Percentiles rank a stretch among this genome's conserved stretches.
Conservation (phyloP, 1,140 invertebrate species). For the Sipha flava region DNA sequence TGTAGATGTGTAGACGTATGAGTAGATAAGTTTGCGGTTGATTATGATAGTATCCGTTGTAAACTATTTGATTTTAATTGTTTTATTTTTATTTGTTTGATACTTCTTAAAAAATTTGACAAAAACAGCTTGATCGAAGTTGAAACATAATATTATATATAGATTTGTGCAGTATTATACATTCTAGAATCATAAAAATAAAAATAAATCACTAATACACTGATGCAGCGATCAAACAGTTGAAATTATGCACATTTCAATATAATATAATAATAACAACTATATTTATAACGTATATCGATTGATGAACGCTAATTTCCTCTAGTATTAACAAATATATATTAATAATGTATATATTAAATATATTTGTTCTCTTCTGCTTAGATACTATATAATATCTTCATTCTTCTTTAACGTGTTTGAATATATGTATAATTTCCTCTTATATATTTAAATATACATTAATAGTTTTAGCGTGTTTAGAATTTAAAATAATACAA, state of each 20-base stretch:
- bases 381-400: not conserved
- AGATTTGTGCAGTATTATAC: not conserved
- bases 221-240: not conserved
- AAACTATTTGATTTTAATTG: not conserved
- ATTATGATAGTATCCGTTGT: not conserved
- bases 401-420: not conserved
- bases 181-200: not conserved
- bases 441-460: not conserved
- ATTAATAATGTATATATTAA: not conserved
- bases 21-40: slow-evolving; percentile 27
- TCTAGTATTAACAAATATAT: not conserved
- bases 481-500: not conserved
- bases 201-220: not conserved
- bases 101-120: not conserved
- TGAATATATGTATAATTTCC: not conserved
- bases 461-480: not conserved
- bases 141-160: not conserved
- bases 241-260: not conserved
- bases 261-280: not conserved
- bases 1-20: slow-evolving; percentile 7
- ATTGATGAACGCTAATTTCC: not conserved
- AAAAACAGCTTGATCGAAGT: not conserved
- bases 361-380: not conserved
- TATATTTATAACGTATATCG: not conserved
- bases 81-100: not conserved